These are phyloP conservation scores for Momotus momota DNA, from an alignment of 2,797 vertebrate genomes.

Conservation along the genomic window DNA sequence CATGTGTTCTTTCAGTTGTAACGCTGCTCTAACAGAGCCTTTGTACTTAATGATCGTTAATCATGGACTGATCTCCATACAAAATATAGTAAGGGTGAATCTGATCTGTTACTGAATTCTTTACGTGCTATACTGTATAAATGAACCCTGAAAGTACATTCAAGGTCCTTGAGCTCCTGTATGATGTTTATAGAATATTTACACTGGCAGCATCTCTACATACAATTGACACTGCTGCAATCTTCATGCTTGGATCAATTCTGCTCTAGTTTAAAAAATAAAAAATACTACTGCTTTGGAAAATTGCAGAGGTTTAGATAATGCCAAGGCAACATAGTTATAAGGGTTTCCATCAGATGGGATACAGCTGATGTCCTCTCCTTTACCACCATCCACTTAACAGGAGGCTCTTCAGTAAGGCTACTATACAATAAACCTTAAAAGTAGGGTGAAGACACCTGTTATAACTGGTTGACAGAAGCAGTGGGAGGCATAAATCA, in stretches of 20 bases:
- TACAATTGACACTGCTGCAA: background rate
- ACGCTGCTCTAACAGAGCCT: background rate
- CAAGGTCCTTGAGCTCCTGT: background rate
- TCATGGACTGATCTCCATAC: background rate
- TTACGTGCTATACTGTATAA: background rate
- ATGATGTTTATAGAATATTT: background rate
- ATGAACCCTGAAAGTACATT: background rate
- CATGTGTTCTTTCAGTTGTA: background rate
- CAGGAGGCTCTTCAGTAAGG: background rate
- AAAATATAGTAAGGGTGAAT: background rate
- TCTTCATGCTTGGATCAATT: background rate
- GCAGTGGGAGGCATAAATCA: constrained; percentile 3
- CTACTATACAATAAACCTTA: background rate
- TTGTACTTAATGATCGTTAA: background rate
- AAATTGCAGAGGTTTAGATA: background rate
- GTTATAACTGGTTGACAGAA: constrained; percentile 1
- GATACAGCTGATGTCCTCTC: background rate
- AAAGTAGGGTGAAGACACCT: background rate
- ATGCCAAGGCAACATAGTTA: background rate
- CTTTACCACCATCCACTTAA: background rate
- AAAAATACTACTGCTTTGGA: background rate
- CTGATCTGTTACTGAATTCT: background rate
- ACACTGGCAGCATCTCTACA: background rate
- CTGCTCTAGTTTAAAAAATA: background rate
- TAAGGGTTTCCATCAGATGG: background rate